Percentiles rank a stretch among this genome's conserved stretches.
phyloP scores from a whole-genome alignment of 2,797 vertebrate genomes.

The Dipus sagitta region DNA sequence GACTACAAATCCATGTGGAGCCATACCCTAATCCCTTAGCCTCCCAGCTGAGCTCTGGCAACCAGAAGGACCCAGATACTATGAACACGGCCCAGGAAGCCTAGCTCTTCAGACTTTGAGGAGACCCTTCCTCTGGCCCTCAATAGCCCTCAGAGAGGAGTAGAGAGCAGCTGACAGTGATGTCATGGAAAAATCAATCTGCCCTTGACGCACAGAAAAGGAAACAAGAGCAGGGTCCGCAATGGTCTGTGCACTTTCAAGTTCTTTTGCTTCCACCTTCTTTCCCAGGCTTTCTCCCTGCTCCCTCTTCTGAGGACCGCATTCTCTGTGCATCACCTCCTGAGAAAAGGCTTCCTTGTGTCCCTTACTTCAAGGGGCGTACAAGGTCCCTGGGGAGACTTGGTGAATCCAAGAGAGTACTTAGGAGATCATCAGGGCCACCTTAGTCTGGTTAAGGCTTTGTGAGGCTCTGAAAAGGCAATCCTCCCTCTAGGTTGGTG shows the following conservation, averaged over 20 bases:
- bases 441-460: background rate
- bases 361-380: background rate
- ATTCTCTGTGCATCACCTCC: background rate
- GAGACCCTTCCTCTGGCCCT: background rate
- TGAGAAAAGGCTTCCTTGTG: background rate
- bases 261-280: background rate
- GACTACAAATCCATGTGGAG: background rate
- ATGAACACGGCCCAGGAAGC: background rate
- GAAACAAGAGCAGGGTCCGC: background rate
- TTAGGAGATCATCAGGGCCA: background rate
- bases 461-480: constrained; percentile 10
- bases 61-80: background rate
- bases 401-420: background rate
- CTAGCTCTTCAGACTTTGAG: background rate
- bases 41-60: background rate
- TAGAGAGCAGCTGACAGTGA: background rate
- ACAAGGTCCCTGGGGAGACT: background rate
- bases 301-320: background rate
- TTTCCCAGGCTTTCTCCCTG: background rate
- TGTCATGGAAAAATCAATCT: background rate
- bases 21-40: background rate
- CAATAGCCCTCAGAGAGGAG: background rate
- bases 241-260: background rate
- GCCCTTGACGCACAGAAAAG: background rate
- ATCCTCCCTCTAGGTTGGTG: background rate